phyloP scores from a whole-genome alignment of 2,888 invertebrate species.

The Zhuqinia jingwanae region DNA sequence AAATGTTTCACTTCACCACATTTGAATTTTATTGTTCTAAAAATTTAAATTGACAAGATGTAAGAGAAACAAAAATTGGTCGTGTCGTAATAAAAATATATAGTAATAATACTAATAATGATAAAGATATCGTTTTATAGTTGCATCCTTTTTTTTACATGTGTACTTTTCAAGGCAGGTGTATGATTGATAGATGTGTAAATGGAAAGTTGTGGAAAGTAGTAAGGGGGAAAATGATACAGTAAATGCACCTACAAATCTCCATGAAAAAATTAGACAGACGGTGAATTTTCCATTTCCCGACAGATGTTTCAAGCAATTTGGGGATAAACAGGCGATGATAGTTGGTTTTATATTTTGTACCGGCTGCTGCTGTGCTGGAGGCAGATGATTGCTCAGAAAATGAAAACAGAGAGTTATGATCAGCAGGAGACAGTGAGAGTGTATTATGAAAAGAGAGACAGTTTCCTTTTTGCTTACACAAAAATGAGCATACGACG shows the following conservation, averaged over 20 bases:
- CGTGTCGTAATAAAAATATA: background rate
- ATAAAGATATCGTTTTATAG: background rate
- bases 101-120: background rate
- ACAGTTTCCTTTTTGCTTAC: too few relatives aligned
- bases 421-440: too few relatives aligned
- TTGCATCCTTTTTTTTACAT: background rate
- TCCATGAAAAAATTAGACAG: background rate
- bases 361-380: background rate
- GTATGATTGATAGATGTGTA: background rate
- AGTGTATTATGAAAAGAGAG: too few relatives aligned
- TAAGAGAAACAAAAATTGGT: too few relatives aligned
- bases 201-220: background rate
- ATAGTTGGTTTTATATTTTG: too few relatives aligned
- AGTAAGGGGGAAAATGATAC: background rate
- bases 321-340: background rate
- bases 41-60: too few relatives aligned
- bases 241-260: background rate
- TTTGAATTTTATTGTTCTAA: too few relatives aligned
- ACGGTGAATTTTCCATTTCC: background rate
- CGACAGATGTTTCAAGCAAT: slow-evolving; percentile 6
- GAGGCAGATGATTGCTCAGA: background rate
- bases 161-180: background rate
- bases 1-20: too few relatives aligned
- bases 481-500: too few relatives aligned
- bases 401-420: too few relatives aligned